Conservation (phyloP, 2,797 vertebrate species). For the Protosalanx chinensis region DNA sequence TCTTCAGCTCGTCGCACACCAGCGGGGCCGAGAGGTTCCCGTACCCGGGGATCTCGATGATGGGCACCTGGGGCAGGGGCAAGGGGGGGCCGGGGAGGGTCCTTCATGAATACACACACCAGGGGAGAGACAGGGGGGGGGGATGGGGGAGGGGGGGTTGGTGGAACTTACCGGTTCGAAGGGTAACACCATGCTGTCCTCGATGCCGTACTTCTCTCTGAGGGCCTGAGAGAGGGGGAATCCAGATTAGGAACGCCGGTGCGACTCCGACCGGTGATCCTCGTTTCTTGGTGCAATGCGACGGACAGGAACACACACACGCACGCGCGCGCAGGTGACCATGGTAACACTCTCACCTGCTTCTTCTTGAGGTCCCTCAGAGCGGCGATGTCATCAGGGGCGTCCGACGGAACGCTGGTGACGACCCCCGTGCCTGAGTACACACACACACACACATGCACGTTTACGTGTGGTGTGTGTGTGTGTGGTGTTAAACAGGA, state of each 20-base stretch:
- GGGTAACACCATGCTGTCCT: slow-evolving; percentile 93
- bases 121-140: no score
- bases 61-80: slow-evolving; percentile 76
- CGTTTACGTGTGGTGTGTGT: no score
- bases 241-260: no score
- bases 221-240: slow-evolving; percentile 74
- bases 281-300: no score
- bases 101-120: slow-evolving; percentile 1
- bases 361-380: slow-evolving; percentile 96
- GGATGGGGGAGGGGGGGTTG: no score
- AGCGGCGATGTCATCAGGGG: slow-evolving; percentile 93
- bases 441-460: slow-evolving; percentile 12
- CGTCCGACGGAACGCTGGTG: slow-evolving; percentile 94
- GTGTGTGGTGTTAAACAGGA: no score
- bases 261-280: no score
- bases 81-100: background rate
- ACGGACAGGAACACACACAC: background rate
- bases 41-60: slow-evolving; percentile 92
- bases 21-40: slow-evolving; percentile 86
- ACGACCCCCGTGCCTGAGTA: slow-evolving; percentile 88
- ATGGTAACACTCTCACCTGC: slow-evolving; percentile 67
- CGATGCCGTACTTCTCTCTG: slow-evolving; percentile 90
- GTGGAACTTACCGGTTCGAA: slow-evolving; percentile 87
- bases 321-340: background rate
- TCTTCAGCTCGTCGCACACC: slow-evolving; percentile 91